Evolutionary conservation across 2,888 invertebrate genomes (phyloP).

Genomic region (Eurytoma californica): DNA sequence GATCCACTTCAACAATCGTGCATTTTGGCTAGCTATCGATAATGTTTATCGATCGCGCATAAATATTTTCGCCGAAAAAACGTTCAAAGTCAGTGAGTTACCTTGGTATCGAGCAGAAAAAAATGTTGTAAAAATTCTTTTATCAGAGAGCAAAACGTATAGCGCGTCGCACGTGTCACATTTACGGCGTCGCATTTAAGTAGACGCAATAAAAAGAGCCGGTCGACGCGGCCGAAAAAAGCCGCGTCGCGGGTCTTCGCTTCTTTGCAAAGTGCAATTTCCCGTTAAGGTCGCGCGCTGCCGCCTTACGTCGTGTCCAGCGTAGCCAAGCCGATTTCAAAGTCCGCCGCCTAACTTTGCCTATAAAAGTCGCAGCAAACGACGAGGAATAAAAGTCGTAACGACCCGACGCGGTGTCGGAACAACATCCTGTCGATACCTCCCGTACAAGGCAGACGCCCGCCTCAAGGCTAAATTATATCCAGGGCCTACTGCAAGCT

Average conservation of each 20-base stretch:
- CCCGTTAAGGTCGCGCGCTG: constrained; percentile 65
- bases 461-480: no score
- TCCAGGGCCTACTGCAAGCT: no score
- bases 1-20: no score
- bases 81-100: no score
- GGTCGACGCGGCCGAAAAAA: not conserved
- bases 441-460: constrained; percentile 13
- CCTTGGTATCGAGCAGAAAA: no score
- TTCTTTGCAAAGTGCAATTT: constrained; percentile 70
- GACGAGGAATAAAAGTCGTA: constrained; percentile 66
- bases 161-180: not conserved
- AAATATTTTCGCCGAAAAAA: no score
- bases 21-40: no score
- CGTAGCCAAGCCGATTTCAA: constrained; percentile 56
- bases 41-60: no score
- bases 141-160: not conserved
- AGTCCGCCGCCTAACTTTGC: constrained; percentile 63
- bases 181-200: not conserved
- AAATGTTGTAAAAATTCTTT: not conserved
- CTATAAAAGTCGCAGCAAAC: constrained; percentile 69
- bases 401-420: constrained; percentile 45
- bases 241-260: constrained; percentile 18
- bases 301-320: constrained; percentile 51
- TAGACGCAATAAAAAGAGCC: not conserved
- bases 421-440: constrained; percentile 55